Evolutionary conservation across 2,113 vertebrate species (phyloP), one percentile per base, ranked within the genome.

Genomic region (Sylvietta virens): DNA sequence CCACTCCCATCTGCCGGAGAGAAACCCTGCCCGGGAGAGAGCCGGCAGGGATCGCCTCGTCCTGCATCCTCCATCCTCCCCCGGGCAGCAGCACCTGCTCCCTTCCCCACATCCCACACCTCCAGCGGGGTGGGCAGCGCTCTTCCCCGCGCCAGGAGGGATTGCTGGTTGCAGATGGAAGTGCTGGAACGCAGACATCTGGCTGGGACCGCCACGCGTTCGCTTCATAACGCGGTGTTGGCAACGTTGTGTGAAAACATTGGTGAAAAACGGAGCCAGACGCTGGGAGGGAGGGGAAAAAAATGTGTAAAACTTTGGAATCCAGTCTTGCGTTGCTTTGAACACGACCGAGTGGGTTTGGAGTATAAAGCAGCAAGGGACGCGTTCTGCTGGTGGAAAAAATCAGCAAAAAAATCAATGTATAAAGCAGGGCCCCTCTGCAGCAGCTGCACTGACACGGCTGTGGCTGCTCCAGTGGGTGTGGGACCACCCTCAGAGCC

Each of bases 1-100:
- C 96, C 95, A 96, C 96, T 93, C 62, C 96, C 96, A 96, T 96
- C 95, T 97, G 96, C 94, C 53, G 26, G 92, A 1, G 24, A n/a
- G 50, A 64, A 72, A 92, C 17, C 73, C 86, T 85, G 69, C 61
- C 70, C 44, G 5, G 57, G 48, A 0, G 31, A 78, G 15, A 88
- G 39, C 42, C 6, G 33, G 26, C 64, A 65, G 56, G 76, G 31
- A 53, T 17, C 2, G 1, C 33, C 42, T 13, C 14, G 10, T n/a
- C 70, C 86, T 13, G 33, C 47, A 4, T 27, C 11, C 0, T 26
- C 12, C 47, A 3, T 19, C 11, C 0, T 33, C 12, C 37, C 44
- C 56, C 15, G 77, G 60, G 30, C 90, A 51, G 2, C 4, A 1
- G 82, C 42, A 33, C 47, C 78, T 13, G 28, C 73, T 44, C 7